These are phyloP conservation scores for Hoplostethus mediterraneus DNA, from an alignment of 2,797 vertebrate species.

Conservation along the genomic window DNA sequence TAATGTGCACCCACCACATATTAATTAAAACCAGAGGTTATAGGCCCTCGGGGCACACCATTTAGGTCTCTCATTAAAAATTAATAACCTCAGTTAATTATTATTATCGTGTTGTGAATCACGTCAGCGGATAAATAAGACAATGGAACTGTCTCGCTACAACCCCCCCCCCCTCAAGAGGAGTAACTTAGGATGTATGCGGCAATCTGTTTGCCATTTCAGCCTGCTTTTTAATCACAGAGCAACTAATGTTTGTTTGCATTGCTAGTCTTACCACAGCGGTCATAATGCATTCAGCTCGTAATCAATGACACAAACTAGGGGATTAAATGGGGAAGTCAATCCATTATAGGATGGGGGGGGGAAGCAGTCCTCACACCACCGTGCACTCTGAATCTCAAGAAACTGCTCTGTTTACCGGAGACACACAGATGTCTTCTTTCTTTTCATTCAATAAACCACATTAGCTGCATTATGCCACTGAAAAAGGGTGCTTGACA, in stretches of 20 bases:
- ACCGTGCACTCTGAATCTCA: constrained; percentile 13
- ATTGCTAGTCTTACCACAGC: constrained; percentile 33
- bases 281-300: constrained; percentile 43
- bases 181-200: constrained; percentile 43
- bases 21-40: constrained; percentile 88
- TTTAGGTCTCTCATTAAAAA: constrained; percentile 88
- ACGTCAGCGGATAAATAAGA: constrained; percentile 81
- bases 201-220: constrained; percentile 33
- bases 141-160: constrained; percentile 61
- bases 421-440: neutral
- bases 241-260: constrained; percentile 51
- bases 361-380: constrained; percentile 16
- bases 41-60: constrained; percentile 82
- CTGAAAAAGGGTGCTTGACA: neutral
- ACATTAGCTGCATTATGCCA: neutral
- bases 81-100: constrained; percentile 88
- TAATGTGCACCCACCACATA: constrained; percentile 85
- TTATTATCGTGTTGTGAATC: constrained; percentile 84
- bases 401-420: neutral
- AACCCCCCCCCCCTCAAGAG: constrained; percentile 12
- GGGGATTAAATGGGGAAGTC: constrained; percentile 38
- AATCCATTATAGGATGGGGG: constrained; percentile 40
- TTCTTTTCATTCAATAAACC: neutral
- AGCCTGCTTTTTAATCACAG: constrained; percentile 59
- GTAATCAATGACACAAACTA: constrained; percentile 64